Evolutionary conservation across 2,797 vertebrate species (phyloP), one percentile per base, ranked within the genome.

Genomic region (Poecilia gillii): DNA sequence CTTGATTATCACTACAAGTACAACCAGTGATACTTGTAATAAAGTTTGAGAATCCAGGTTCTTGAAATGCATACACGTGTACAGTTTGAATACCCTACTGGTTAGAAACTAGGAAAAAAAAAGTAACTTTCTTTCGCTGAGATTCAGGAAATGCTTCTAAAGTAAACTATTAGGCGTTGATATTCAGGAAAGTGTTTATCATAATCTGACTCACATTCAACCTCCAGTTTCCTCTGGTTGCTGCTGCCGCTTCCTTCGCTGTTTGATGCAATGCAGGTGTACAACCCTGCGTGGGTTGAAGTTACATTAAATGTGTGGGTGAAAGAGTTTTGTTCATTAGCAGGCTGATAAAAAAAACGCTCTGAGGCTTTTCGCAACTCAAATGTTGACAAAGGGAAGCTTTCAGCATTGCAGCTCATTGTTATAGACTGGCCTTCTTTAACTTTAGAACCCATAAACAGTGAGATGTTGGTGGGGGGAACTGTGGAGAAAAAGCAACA

Each of bases 151-250:
- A 70, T 13, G 6, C 49, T 1, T 43, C 31, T 23, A 18, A 4
- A 73, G 25, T 20, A 81, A 81, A 74, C 1, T 49, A 75, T 46
- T 46, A 14, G n/a, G 25, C 76, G 73, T 62, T 55, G 11, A 75
- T 78, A 39, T 57, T 62, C 1, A 62, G 0, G 70, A 49, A 66
- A 1, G 51, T 31, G 77, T 20, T 36, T 7, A 25, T 2, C 2
- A 0, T 23, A 18, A 20, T 28, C 14, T 62, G 2, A 91, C 94
- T 91, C 74, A 95, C 94, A 92, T 70, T 75, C 82, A 57, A 95
- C 91, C 72, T 57, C 28, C 75, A 95, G 45, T 36, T 39, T 2
- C 51, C 1, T 74, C 0, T 11, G 0, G 2, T 0, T 0, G 43
- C 79, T 89, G 0, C 0, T 7, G 0, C 0, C 0, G 2, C 2